Base-by-base conservation (phyloP, 2,797 vertebrate species). In the Enteromius thamalakanensis region DNA sequence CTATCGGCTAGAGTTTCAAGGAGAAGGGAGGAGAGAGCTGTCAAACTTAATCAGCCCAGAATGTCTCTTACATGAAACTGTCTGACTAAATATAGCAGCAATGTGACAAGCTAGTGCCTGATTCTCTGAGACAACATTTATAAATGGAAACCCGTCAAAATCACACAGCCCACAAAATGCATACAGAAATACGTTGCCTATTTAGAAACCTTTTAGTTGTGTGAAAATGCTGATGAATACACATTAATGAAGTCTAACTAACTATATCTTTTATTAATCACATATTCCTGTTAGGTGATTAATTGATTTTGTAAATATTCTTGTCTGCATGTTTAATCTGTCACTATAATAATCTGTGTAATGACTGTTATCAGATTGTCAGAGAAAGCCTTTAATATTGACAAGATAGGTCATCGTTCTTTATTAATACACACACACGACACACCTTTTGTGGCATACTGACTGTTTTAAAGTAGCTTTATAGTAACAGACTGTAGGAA, bases 81-180 rank as follows among this genome's bases (percentile, higher is more conserved):
- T 92, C 91, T 83, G 83, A 89, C 90, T 92, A 89, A 93, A 94
- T 94, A 92, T 93, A 93, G 92, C 87, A 78, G 21, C 47, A 3
- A 88, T 90, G 89, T 90, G 91, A 92, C 91, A 90, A 87, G 76
- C 88, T 84, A 79, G 87, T 87, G 88, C 67, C 86, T 86, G 89
- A 90, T 86, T 92, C 84, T 80, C 72, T 62, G 58, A 83, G 17
- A 88, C 87, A 87, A 84, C 84, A 88, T 91, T 90, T 91, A 88
- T 85, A 90, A 90, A 90, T 90, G 88, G 84, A 68, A 85, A 85
- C 72, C 76, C 86, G 82, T 90, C 87, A 14, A 77, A 90, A 81
- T 85, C 86, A 84, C 86, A 89, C 81, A 75, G 79, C 74, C 76
- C 80, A 85, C 83, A 79, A 78, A 78, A 81, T 79, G 32, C 47